Evolutionary conservation across 2,888 invertebrate genomes (phyloP).

Genomic region (Dione juno): DNA sequence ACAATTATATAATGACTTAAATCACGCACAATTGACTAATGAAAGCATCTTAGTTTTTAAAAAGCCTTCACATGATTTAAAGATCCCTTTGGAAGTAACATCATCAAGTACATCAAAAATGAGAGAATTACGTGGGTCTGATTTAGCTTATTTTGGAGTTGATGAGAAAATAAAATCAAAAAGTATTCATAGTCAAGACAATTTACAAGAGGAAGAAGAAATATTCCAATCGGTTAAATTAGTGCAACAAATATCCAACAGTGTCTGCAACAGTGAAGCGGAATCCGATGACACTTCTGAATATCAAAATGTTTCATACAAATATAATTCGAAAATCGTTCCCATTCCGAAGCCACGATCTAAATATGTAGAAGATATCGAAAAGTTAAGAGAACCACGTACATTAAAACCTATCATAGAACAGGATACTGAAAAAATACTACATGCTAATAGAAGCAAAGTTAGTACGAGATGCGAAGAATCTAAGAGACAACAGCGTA

Average conservation of each 20-base stretch:
- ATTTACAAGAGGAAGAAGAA: constrained; percentile 63
- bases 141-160: constrained; percentile 84
- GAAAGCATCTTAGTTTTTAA: background rate
- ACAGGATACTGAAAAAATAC: constrained; percentile 55
- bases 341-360: constrained; percentile 69
- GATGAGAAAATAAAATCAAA: constrained; percentile 51
- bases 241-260: constrained; percentile 71
- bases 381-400: constrained; percentile 53
- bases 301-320: constrained; percentile 68
- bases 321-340: constrained; percentile 53
- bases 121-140: constrained; percentile 83
- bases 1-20: constrained; percentile 38
- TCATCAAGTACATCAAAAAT: constrained; percentile 61
- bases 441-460: constrained; percentile 53
- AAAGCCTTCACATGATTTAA: constrained; percentile 32
- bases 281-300: constrained; percentile 72
- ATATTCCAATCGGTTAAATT: constrained; percentile 73
- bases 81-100: constrained; percentile 59
- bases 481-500: constrained; percentile 37
- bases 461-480: constrained; percentile 53
- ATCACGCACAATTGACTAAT: constrained; percentile 32
- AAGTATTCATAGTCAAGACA: constrained; percentile 48
- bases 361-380: constrained; percentile 59
- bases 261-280: constrained; percentile 74
- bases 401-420: constrained; percentile 66